Conservation (phyloP, 2,113 vertebrate species). For the Podocnemis expansa region DNA sequence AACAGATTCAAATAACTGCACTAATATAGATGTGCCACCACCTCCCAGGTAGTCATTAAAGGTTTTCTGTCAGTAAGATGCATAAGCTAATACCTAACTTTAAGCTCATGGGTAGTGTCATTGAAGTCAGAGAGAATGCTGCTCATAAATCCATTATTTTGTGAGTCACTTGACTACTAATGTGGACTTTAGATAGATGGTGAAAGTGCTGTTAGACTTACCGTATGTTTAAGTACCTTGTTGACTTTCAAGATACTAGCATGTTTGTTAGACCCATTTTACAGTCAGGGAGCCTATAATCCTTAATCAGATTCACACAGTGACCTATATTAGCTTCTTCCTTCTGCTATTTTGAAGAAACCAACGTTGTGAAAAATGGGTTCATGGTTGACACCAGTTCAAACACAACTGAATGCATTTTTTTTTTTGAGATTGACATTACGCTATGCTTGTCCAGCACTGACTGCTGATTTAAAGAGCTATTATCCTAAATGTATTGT, state of each 20-base stretch:
- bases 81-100: background rate
- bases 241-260: background rate
- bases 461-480: conserved; percentile 26
- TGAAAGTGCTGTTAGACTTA: background rate
- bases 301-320: background rate
- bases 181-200: background rate
- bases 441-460: conserved; percentile 1
- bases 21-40: background rate
- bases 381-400: conserved; percentile 25
- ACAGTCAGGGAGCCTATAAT: background rate
- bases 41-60: background rate
- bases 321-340: background rate
- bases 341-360: conserved; percentile 23
- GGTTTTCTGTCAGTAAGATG: background rate
- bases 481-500: background rate
- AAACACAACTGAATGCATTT: conserved; percentile 23
- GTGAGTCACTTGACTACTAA: background rate
- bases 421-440: conserved; percentile 17
- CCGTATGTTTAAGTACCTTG: background rate
- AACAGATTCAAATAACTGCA: background rate
- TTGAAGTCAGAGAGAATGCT: background rate
- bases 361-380: background rate
- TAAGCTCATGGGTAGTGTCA: background rate
- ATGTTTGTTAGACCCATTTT: background rate
- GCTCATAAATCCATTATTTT: background rate